A percentile compares a stretch with the other conserved stretches of the same genome.
Conservation (phyloP, 1,140 invertebrate genomes). For the Steinernema feltiae region DNA sequence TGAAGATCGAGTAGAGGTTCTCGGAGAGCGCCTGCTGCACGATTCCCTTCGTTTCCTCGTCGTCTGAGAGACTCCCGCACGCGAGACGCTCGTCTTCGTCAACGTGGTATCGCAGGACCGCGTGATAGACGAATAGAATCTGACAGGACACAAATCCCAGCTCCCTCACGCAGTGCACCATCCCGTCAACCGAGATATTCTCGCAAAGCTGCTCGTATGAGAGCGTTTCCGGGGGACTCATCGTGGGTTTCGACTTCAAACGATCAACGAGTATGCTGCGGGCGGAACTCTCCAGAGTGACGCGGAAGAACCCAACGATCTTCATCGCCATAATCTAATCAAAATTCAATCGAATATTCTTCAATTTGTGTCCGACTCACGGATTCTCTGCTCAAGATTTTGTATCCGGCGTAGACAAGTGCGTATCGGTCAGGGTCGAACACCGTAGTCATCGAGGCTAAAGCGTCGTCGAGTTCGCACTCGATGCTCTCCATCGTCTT, state of each 20-base stretch:
- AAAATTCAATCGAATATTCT: conserved; percentile 18
- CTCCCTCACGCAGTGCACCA: conserved; percentile 30
- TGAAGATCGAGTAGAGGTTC: conserved; percentile 34
- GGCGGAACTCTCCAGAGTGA: conserved; percentile 39
- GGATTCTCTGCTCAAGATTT: conserved; percentile 41
- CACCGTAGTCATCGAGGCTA: conserved; percentile 37
- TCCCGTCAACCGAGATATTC: conserved; percentile 15
- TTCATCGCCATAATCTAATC: conserved; percentile 36
- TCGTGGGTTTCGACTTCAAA: conserved; percentile 6
- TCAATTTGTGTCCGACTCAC: conserved; percentile 23
- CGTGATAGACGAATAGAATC: conserved; percentile 40
- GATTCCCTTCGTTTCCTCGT: not conserved
- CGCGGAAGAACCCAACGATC: conserved; percentile 38
- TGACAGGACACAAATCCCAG: conserved; percentile 40
- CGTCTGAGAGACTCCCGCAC: conserved; percentile 16
- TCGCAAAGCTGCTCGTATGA: conserved; percentile 47
- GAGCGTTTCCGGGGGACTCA: conserved; percentile 28
- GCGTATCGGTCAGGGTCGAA: conserved; percentile 47
- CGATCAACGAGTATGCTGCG: conserved; percentile 36
- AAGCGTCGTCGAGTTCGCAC: conserved; percentile 37
- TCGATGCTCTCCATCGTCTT: conserved; percentile 37
- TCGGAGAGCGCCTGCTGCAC: conserved; percentile 18
- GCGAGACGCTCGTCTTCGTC: conserved; percentile 43
- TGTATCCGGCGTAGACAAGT: conserved; percentile 41
- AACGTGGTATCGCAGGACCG: conserved; percentile 43